Conservation (phyloP, 1,140 invertebrate species). For the Globodera ellingtonae region DNA sequence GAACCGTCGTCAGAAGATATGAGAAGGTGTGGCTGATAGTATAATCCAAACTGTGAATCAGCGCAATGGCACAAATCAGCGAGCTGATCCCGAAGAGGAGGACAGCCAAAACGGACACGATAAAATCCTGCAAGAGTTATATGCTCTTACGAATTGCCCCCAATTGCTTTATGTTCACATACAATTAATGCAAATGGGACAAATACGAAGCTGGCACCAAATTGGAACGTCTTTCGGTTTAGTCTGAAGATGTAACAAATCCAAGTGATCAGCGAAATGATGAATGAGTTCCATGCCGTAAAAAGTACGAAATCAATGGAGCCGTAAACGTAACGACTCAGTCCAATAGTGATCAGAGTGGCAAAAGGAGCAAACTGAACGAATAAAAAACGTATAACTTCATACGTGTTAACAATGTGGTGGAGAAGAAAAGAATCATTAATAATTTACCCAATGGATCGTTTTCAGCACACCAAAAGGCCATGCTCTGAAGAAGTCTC, state of each 20-base stretch:
- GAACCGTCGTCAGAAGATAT: slow-evolving; percentile 41
- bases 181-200: slow-evolving; percentile 43
- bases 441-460: slow-evolving; percentile 38
- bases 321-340: not conserved
- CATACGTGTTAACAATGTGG: not conserved
- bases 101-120: slow-evolving; percentile 16
- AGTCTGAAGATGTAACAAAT: slow-evolving; percentile 33
- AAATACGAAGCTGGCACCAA: slow-evolving; percentile 29
- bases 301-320: not conserved
- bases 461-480: slow-evolving; percentile 43
- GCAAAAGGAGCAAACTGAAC: slow-evolving; percentile 23
- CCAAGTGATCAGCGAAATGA: slow-evolving; percentile 30
- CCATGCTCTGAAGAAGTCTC: slow-evolving; percentile 32
- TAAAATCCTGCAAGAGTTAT: slow-evolving; percentile 31
- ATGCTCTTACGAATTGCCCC: not conserved
- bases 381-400: not conserved
- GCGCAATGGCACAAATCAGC: slow-evolving; percentile 35
- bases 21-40: slow-evolving; percentile 24
- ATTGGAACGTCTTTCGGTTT: slow-evolving; percentile 25
- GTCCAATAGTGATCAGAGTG: not conserved
- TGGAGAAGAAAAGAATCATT: not conserved
- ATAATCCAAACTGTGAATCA: slow-evolving; percentile 25
- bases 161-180: slow-evolving; percentile 8
- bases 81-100: slow-evolving; percentile 28
- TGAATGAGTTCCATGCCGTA: slow-evolving; percentile 16